Conservation (phyloP, 2,888 invertebrate species). For the Chrysotoxum bicinctum region DNA sequence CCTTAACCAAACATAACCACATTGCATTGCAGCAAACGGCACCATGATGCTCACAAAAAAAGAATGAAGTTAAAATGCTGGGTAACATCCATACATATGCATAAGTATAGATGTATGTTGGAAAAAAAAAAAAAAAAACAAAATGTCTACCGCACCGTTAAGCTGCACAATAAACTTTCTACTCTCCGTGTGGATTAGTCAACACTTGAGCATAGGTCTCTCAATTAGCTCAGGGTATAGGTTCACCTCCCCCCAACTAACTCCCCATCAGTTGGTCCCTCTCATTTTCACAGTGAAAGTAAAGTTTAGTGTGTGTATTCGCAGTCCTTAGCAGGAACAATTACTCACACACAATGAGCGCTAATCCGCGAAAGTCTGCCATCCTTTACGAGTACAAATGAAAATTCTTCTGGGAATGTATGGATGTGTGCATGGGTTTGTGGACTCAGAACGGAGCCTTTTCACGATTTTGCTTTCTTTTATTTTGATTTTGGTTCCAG, state of each 20-base stretch:
- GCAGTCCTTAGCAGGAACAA: conserved; percentile 60
- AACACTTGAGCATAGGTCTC: conserved; percentile 67
- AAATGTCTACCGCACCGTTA: conserved; percentile 53
- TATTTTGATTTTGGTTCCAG: not conserved
- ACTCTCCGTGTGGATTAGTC: conserved; percentile 66
- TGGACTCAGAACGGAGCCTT: conserved; percentile 4
- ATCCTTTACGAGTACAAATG: conserved; percentile 57
- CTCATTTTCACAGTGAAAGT: conserved; percentile 37
- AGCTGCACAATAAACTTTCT: conserved; percentile 67
- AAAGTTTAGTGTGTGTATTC: conserved; percentile 33
- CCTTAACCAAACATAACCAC: conserved; percentile 67
- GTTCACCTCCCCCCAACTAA: not conserved
- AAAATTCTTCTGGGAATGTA: conserved; percentile 42
- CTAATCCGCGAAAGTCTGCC: conserved; percentile 68
- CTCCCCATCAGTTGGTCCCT: not conserved
- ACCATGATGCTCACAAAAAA: not conserved
- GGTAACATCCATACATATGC: not conserved
- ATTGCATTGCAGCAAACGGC: conserved; percentile 18
- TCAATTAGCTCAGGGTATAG: conserved; percentile 57
- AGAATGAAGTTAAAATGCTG: not conserved
- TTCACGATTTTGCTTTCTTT: conserved; percentile 25
- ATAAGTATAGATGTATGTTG: not conserved
- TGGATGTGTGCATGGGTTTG: not conserved
- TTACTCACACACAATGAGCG: conserved; percentile 67
- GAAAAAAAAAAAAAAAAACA: conserved; percentile 2